phyloP scores from a whole-genome alignment of 2,888 invertebrate species.

The Drosophila flavopinicola region DNA sequence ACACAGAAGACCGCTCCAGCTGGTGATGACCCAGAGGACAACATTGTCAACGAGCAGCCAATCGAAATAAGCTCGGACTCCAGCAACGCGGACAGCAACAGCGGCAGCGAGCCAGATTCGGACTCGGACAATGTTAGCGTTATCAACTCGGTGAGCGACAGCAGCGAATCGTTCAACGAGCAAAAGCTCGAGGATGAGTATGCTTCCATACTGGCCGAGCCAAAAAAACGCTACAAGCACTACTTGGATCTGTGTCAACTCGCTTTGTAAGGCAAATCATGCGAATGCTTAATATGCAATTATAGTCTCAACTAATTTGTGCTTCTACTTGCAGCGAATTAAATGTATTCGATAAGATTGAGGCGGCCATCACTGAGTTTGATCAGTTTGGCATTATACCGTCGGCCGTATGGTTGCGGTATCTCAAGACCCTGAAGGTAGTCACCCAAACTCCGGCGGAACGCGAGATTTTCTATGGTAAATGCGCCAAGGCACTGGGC shows the following conservation, averaged over 20 bases:
- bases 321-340: slow-evolving; percentile 35
- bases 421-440: slow-evolving; percentile 29
- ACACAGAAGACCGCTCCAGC: slow-evolving; percentile 31
- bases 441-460: slow-evolving; percentile 54
- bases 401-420: slow-evolving; percentile 52
- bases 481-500: slow-evolving; percentile 38
- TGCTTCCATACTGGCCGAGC: slow-evolving; percentile 9
- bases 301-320: neutral
- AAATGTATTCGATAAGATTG: slow-evolving; percentile 41
- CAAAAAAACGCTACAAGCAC: slow-evolving; percentile 26
- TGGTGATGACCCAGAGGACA: slow-evolving; percentile 20
- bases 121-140: slow-evolving; percentile 19
- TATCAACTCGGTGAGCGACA: slow-evolving; percentile 19
- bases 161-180: slow-evolving; percentile 21
- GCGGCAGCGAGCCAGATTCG: slow-evolving; percentile 12
- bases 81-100: slow-evolving; percentile 7
- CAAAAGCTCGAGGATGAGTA: slow-evolving; percentile 26
- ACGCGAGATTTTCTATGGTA: slow-evolving; percentile 10
- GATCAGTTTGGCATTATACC: slow-evolving; percentile 31
- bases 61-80: slow-evolving; percentile 52
- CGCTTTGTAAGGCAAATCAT: slow-evolving; percentile 61
- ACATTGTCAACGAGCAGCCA: slow-evolving; percentile 41
- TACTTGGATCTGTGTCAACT: slow-evolving; percentile 35
- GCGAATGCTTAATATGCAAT: too few relatives aligned
- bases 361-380: slow-evolving; percentile 28